phyloP scores from a whole-genome alignment of 2,113 vertebrate genomes.

The Pterophyllum scalare region DNA sequence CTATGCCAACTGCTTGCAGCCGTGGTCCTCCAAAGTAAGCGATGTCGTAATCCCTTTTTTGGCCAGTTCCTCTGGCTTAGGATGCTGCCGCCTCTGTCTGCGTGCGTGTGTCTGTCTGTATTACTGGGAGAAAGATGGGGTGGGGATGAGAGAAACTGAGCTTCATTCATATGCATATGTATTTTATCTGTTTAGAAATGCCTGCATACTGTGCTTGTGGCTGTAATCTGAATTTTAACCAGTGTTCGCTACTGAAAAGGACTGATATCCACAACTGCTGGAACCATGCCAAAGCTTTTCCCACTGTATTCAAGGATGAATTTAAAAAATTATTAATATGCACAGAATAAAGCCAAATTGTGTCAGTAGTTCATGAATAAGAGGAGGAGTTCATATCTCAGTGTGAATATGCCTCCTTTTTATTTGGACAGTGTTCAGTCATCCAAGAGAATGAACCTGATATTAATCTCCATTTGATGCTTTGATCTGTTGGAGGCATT shows the following conservation, averaged over 20 bases:
- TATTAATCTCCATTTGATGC: not conserved
- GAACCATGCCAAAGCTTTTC: not conserved
- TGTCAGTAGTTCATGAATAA: not conserved
- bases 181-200: slow-evolving; percentile 16
- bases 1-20: slow-evolving; percentile 99
- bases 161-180: slow-evolving; percentile 47
- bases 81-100: slow-evolving; percentile 33
- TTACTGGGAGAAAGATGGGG: slow-evolving; percentile 33
- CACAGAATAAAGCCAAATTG: not conserved
- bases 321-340: slow-evolving; percentile 6
- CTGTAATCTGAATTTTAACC: slow-evolving; percentile 8
- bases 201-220: slow-evolving; percentile 19
- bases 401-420: not conserved
- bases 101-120: slow-evolving; percentile 16
- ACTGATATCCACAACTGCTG: not conserved
- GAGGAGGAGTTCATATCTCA: not conserved
- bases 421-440: not conserved
- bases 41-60: slow-evolving; percentile 75
- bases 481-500: not conserved
- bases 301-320: not conserved
- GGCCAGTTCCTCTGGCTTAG: slow-evolving; percentile 54
- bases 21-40: slow-evolving; percentile 99
- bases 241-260: not conserved
- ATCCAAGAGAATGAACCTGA: not conserved
- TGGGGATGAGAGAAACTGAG: slow-evolving; percentile 26